A percentile compares a stretch with the other conserved stretches of the same genome.
phyloP scores from a whole-genome alignment of 2,797 vertebrate genomes.

The Triplophysa bombifrons region DNA sequence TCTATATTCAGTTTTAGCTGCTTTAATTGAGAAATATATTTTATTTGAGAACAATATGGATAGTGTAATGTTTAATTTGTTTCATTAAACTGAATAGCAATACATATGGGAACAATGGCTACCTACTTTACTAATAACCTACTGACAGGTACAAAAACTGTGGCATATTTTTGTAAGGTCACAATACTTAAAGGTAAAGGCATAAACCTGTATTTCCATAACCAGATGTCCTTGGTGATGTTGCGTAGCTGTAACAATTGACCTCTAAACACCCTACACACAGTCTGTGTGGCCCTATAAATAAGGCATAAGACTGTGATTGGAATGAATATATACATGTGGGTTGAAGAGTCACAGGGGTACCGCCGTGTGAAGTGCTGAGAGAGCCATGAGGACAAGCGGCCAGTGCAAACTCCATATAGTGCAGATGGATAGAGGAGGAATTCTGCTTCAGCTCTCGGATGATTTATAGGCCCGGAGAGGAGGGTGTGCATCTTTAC shows the following conservation, averaged over 20 bases:
- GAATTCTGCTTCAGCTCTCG: conserved; percentile 24
- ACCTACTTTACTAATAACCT: conserved; percentile 62
- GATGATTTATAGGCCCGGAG: conserved; percentile 50
- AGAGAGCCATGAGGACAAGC: conserved; percentile 47
- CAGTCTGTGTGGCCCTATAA: conserved; percentile 46
- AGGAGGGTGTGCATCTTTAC: conserved; percentile 23
- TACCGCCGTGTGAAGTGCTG: conserved; percentile 54
- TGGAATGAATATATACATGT: conserved; percentile 54
- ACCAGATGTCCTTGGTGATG: conserved; percentile 30
- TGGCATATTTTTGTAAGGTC: conserved; percentile 18
- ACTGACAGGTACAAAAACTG: neutral
- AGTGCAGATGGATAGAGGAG: conserved; percentile 46
- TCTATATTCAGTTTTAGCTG: neutral
- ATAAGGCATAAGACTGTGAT: conserved; percentile 59
- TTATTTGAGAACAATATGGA: neutral
- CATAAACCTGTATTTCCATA: conserved; percentile 50
- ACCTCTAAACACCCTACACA: conserved; percentile 48
- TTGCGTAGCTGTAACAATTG: conserved; percentile 55
- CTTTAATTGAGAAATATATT: neutral
- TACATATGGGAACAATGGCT: neutral
- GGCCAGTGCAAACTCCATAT: conserved; percentile 18
- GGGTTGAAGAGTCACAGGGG: conserved; percentile 15
- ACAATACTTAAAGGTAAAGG: conserved; percentile 35
- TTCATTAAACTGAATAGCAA: neutral
- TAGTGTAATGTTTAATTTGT: too few relatives aligned